Evolutionary conservation across 37 sponge, comb jelly and placozoan species (phyloP), one percentile per base, ranked within the genome.

Genomic region (Beroe ovata): DNA sequence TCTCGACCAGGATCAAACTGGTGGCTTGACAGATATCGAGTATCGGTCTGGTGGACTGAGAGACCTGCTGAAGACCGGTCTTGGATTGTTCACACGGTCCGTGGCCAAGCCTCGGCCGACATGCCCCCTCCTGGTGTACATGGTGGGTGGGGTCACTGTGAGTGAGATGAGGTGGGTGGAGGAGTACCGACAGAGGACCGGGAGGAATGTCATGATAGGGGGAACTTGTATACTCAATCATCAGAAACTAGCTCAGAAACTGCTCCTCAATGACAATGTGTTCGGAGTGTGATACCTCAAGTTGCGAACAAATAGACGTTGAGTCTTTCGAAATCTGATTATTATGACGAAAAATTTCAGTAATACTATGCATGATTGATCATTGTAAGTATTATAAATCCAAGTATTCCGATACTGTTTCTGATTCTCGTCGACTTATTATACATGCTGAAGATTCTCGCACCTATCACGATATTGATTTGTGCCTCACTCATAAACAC

Each of bases 71-170:
- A 77, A 77, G 84, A 77, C 84, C 8, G 84, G 84, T 19, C 25
- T 77, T 16, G 84, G 84, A 77, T 54, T 77, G n/a, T 77, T 77
- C 54, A 77, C 84, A 1, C 41, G 84, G 54, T 30, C 84, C 1
- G 84, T 77, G 54, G 25, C 47, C 2, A 77, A 77, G 41, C 84
- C 84, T 3, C 84, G 84, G 42, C 84, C 84, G 4, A 54, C 4
- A n/a, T 33, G 84, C 8, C 28, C 38, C 28, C 16, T 77, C 36
- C 33, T 77, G 84, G 84, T 77, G 54, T 77, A 77, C 28, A 54
- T 77, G 84, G 84, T 77, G 42, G 84, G 84, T 8, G 84, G 84
- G 84, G 84, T 77, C 8, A 77, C 54, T 77, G 42, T 77, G 84
- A 40, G 47, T 42, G 84, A 77, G 54, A 25, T 39, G 23, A 1